Percentiles rank a stretch among this genome's conserved stretches.
These are phyloP conservation scores for Alviniconcha marisindica DNA, from an alignment of 1,140 invertebrate species.

Conservation along the genomic window DNA sequence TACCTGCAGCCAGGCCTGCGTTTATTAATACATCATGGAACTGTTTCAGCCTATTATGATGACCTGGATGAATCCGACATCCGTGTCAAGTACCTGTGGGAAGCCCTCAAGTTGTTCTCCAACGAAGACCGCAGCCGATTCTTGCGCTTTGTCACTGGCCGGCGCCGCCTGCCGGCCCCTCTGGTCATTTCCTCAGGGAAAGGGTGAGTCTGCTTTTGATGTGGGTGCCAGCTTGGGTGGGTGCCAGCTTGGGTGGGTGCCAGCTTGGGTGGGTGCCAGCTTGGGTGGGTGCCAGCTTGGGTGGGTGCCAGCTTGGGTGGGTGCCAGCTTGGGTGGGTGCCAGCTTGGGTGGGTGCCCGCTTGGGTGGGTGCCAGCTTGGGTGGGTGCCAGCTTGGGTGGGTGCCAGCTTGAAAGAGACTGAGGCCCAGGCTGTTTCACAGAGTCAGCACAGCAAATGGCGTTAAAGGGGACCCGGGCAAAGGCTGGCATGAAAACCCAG, in stretches of 20 bases:
- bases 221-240: not conserved
- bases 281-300: not conserved
- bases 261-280: not conserved
- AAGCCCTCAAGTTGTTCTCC: slow-evolving; percentile 72
- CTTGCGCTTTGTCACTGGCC: slow-evolving; percentile 74
- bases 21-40: too few relatives aligned
- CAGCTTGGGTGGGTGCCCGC: not conserved
- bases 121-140: slow-evolving; percentile 75
- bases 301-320: too few relatives aligned
- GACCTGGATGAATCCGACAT: slow-evolving; percentile 71
- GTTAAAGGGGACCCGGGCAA: too few relatives aligned
- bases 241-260: not conserved
- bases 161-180: slow-evolving; percentile 72
- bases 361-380: not conserved
- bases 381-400: not conserved
- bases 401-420: too few relatives aligned
- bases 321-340: too few relatives aligned
- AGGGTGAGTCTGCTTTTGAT: slow-evolving; percentile 60
- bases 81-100: slow-evolving; percentile 74
- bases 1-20: too few relatives aligned
- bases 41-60: slow-evolving; percentile 70
- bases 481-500: too few relatives aligned
- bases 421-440: too few relatives aligned
- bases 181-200: slow-evolving; percentile 72
- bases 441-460: too few relatives aligned